Base-by-base conservation (phyloP, 2,797 vertebrate genomes). In the Sebastes kiyomatsui region DNA sequence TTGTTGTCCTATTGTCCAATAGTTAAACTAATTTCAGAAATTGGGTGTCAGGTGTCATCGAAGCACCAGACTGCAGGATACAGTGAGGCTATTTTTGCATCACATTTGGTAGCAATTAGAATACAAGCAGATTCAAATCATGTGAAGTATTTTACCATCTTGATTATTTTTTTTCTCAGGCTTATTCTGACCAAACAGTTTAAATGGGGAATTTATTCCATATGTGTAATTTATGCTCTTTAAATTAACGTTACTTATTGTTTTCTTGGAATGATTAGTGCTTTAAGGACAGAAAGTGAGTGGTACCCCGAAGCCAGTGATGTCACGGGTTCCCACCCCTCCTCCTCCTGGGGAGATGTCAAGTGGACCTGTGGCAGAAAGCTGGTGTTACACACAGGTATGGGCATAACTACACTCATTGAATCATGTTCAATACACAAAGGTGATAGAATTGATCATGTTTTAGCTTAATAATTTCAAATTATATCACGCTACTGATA, bases 381-480 rank as follows among this genome's bases (percentile, higher is more conserved):
- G 98, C 95, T 99, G 98, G 98, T 99, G 98, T 97, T 99, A 99
- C 88, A 99, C 98, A 91, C 98, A 99, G 97, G 98, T 99, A 96
- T 65, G 76, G 8, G 7, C 65, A 73, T 13, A 79, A 28, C 23
- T 23, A 1, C 3, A 70, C 33, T 72, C 35, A 49, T 4, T 64
- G 2, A 54, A 13, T 67, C 10, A 23, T 66, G 1, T 42, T 73
- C 8, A 42, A 1, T 14, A 11, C 16, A 58, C 8, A 1, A 35
- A 5, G 1, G 5, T 72, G 14, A 35, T 54, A 35, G 0, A 81
- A 65, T n/a, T 18, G 1, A 46, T 77, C 9, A 20, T 54, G 9
- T 35, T 65, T 80, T 55, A 11, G 12, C 38, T 27, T 52, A 6
- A 64, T 20, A 3, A 5, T 28, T 55, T 42, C 4, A 42, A n/a